Conservation (phyloP, 2,797 vertebrate genomes). For the Sciurus carolinensis region DNA sequence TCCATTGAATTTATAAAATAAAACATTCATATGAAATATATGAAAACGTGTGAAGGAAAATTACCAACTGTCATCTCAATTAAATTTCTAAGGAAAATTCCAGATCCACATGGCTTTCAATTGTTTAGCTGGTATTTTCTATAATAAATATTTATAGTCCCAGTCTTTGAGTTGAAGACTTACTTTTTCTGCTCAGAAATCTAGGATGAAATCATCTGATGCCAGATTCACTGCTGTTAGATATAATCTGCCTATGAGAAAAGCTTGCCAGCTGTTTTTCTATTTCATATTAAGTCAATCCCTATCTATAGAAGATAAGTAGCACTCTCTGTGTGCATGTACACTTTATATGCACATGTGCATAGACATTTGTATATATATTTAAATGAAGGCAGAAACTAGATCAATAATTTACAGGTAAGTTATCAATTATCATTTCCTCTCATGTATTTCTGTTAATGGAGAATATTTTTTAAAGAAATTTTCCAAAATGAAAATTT, state of each 20-base stretch:
- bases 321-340: accelerated
- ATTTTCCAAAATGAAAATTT: not conserved
- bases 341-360: not conserved
- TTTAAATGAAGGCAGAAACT: not conserved
- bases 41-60: constrained; percentile 33
- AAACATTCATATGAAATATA: constrained; percentile 12
- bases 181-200: not conserved
- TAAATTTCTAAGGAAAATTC: constrained; percentile 17
- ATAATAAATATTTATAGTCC: constrained; percentile 6
- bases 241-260: constrained; percentile 60
- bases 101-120: not conserved
- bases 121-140: constrained; percentile 6
- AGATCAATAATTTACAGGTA: not conserved
- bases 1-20: constrained; percentile 36
- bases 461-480: not conserved
- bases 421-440: constrained; percentile 14
- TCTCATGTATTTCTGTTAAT: not conserved
- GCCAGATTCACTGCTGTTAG: not conserved
- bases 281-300: constrained; percentile 48
- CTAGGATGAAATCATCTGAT: constrained; percentile 11
- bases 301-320: constrained; percentile 53
- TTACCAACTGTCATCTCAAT: constrained; percentile 4
- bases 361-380: not conserved
- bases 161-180: not conserved
- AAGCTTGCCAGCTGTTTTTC: constrained; percentile 52